Evolutionary conservation across 2,797 vertebrate genomes (phyloP).

Genomic region (Channallabes apus): DNA sequence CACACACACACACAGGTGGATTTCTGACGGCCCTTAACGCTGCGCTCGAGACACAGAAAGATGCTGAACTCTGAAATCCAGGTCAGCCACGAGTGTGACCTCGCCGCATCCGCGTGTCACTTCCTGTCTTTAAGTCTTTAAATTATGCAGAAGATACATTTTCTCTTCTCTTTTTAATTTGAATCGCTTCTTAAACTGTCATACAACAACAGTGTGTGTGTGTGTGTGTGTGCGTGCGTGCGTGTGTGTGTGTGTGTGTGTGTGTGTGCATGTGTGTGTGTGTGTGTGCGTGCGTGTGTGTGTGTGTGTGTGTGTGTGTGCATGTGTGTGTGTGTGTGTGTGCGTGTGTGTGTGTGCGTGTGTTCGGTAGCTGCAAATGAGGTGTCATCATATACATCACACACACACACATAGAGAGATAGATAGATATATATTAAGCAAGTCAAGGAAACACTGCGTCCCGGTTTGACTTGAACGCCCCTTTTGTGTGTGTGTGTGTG

Average conservation of each 20-base stretch:
- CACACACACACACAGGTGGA: background rate
- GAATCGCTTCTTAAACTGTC: background rate
- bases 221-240: background rate
- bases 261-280: too few species aligned
- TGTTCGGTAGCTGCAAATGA: background rate
- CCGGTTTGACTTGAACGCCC: too few species aligned
- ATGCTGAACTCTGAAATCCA: background rate
- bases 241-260: too few species aligned
- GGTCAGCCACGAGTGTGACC: background rate
- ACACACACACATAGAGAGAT: background rate
- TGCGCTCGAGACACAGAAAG: background rate
- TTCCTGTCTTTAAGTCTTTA: background rate
- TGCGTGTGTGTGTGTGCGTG: background rate
- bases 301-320: too few species aligned
- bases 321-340: background rate
- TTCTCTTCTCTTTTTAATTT: background rate
- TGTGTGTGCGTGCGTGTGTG: too few species aligned
- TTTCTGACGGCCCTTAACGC: background rate
- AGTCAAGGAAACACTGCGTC: background rate
- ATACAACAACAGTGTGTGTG: background rate
- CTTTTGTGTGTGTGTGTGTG: too few species aligned
- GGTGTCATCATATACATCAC: background rate
- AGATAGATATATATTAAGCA: background rate
- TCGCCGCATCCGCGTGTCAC: background rate
- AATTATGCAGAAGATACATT: background rate